A percentile compares a stretch with the other conserved stretches of the same genome.
These are phyloP conservation scores for Cheilosia scutellata DNA, from an alignment of 2,888 invertebrate species.

Conservation along the genomic window DNA sequence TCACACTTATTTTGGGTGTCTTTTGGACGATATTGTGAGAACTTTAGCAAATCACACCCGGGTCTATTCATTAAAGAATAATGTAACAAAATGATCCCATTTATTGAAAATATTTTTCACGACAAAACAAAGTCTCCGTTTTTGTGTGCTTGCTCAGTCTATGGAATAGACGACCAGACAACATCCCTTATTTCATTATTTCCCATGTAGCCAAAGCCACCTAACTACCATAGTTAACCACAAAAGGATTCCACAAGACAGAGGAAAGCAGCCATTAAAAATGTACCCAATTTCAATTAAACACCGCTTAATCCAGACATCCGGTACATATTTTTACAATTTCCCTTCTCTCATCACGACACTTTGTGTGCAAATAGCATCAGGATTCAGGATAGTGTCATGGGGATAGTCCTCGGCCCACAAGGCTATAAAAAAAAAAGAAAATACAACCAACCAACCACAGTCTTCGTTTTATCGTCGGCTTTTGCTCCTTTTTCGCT, in stretches of 20 bases:
- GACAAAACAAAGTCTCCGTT: conserved; percentile 10
- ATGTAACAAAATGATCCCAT: not conserved
- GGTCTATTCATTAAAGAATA: too few species aligned
- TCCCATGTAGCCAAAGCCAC: not conserved
- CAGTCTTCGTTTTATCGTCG: conserved; percentile 39
- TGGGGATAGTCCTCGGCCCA: conserved; percentile 54
- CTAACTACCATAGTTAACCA: not conserved
- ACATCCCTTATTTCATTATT: not conserved
- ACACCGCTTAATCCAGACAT: conserved; percentile 65
- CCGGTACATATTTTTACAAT: conserved; percentile 68
- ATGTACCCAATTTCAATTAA: conserved; percentile 74
- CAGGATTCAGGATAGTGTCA: conserved; percentile 56
- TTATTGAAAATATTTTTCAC: conserved; percentile 41
- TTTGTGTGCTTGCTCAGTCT: not conserved
- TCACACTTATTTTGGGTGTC: too few species aligned
- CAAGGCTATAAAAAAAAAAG: conserved; percentile 47
- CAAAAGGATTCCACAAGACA: conserved; percentile 11
- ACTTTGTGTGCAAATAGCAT: conserved; percentile 65
- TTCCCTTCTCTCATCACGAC: conserved; percentile 47
- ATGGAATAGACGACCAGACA: not conserved
- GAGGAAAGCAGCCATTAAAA: conserved; percentile 57
- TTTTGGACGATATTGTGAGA: too few species aligned
- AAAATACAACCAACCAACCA: not conserved
- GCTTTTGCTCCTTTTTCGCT: conserved; percentile 11
- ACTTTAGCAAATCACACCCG: too few species aligned